Base-by-base conservation (phyloP, 2,113 vertebrate genomes). In the Ranitomeya variabilis region DNA sequence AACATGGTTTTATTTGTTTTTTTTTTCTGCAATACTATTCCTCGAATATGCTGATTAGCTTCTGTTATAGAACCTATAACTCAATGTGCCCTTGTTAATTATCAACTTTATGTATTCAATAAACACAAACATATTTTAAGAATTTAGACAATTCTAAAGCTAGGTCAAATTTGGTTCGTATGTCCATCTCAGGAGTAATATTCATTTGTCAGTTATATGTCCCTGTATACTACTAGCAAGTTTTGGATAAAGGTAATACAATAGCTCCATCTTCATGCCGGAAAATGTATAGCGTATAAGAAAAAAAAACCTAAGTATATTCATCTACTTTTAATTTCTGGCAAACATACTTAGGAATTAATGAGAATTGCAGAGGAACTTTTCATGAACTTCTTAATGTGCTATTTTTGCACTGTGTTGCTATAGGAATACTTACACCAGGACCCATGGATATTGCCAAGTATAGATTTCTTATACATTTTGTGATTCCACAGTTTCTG, bases 331-430 rank as follows among this genome's bases (percentile, higher is more conserved):
- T 37, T 37, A 31, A 74, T 74, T 45, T 74, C 31, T 51, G 31
- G 14, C 37, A 37, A 45, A 51, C 71, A 37, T 73, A 73, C 69
- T 37, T 7, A 19, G 31, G 71, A 16, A 45, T 37, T 74, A 10
- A 74, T 45, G 16, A 74, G 37, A 74, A 74, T 45, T 45, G 18
- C 7, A 8, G 71, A 54, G 18, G 76, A n/a, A 78, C 45, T 10
- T 54, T 54, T 78, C 45, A 78, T 78, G 76, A 54, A 78, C 76
- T 78, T 76, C 73, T 51, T 78, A 78, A 78, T 54, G 76, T 54
- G 11, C 51, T 13, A 10, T n/a, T 54, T 78, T 78, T 21, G 6
- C 9, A 78, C 76, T 54, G 51, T 54, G 73, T 52, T 54, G 19
- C 76, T 54, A 78, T 78, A n/a, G 76, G n/a, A 78, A 82, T 59